Percentiles rank a stretch among this genome's conserved stretches.
Conservation (phyloP, 2,888 invertebrate genomes). For the Lucinisca nassula region DNA sequence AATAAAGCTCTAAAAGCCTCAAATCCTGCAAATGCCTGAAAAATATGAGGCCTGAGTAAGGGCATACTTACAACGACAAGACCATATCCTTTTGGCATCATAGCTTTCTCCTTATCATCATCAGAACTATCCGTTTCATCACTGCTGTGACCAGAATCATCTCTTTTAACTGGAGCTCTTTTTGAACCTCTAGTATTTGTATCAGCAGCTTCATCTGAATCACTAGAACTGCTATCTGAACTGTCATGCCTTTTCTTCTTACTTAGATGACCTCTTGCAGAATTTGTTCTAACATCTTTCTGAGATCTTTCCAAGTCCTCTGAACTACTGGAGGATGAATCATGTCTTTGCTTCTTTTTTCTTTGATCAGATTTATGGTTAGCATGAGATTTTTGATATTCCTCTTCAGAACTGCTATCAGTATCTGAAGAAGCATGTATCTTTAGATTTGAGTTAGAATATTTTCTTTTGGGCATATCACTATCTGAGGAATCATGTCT, state of each 20-base stretch:
- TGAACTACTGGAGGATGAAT: neutral
- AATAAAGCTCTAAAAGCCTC: no score
- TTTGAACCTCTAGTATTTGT: neutral
- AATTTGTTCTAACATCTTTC: neutral
- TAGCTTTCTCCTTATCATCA: slow-evolving; percentile 13
- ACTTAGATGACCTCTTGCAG: neutral
- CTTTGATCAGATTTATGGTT: neutral
- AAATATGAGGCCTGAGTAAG: no score
- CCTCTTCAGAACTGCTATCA: neutral
- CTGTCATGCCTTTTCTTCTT: neutral
- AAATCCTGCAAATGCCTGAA: no score
- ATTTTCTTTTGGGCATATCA: neutral
- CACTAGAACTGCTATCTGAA: neutral
- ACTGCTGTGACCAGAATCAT: slow-evolving; percentile 37
- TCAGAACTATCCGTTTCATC: slow-evolving; percentile 28
- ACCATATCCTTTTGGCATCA: slow-evolving; percentile 49
- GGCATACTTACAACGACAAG: slow-evolving; percentile 35
- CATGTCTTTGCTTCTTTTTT: neutral
- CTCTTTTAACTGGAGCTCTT: slow-evolving; percentile 14
- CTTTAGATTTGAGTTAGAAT: neutral
- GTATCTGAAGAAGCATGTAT: neutral
- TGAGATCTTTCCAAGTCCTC: neutral
- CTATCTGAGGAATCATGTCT: neutral
- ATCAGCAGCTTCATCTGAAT: neutral
- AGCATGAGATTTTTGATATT: neutral